Evolutionary conservation across 2,888 invertebrate species (phyloP).

Genomic region (Schizotus pectinicornis): DNA sequence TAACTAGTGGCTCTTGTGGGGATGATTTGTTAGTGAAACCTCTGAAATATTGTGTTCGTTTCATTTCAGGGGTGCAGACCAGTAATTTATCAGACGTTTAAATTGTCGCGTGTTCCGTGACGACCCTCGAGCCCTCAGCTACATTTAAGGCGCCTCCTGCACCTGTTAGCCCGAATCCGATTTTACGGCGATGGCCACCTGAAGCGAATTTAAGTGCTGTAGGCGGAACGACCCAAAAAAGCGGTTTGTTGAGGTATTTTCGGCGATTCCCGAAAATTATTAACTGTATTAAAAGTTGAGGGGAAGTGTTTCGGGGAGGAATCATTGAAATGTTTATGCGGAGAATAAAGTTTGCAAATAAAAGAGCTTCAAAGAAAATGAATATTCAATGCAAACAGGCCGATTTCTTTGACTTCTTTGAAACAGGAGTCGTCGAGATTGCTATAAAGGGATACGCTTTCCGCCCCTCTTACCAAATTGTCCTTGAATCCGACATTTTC

Average conservation of each 20-base stretch:
- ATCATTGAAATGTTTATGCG: conserved; percentile 1
- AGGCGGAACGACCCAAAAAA: no score
- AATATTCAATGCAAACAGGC: conserved; percentile 15
- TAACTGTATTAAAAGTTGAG: no score
- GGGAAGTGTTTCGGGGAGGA: neutral
- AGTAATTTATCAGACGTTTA: conserved; percentile 1
- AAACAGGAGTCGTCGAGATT: conserved; percentile 7
- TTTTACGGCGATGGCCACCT: no score
- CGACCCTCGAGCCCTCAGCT: no score
- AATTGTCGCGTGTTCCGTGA: no score
- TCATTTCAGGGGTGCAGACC: no score
- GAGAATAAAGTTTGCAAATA: conserved; percentile 8
- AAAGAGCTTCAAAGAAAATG: conserved; percentile 17
- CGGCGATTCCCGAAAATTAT: no score
- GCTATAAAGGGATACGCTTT: conserved; percentile 7
- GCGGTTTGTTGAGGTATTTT: no score
- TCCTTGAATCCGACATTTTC: no score
- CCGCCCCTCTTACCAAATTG: neutral
- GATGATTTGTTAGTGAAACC: conserved; percentile 6
- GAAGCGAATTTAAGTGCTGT: no score
- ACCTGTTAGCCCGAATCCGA: no score
- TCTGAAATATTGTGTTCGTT: conserved; percentile 5
- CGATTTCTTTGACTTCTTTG: conserved; percentile 22
- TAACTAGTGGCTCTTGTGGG: conserved; percentile 12
- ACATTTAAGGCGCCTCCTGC: no score